A percentile compares a stretch with the other conserved stretches of the same genome.
Evolutionary conservation across 35 echinoderm and acorn worm genomes (phyloP).

Genomic region (Apostichopus japonicus): DNA sequence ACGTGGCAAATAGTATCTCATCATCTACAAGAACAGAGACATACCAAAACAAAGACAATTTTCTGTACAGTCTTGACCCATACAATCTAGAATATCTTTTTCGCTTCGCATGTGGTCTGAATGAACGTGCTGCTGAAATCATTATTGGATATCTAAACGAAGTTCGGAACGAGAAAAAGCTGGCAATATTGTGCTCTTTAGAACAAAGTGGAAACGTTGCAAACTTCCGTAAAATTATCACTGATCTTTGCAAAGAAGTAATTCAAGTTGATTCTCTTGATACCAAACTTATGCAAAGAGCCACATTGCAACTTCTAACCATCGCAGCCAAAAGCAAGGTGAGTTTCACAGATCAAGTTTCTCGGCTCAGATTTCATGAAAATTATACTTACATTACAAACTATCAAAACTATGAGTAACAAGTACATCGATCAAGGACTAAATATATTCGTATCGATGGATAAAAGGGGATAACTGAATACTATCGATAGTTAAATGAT

Average conservation of each 20-base stretch:
- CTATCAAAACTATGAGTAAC: too few relatives aligned
- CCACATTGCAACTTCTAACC: background rate
- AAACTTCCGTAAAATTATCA: background rate
- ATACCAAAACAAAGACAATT: background rate
- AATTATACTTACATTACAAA: too few relatives aligned
- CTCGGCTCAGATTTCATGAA: too few relatives aligned
- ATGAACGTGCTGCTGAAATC: background rate
- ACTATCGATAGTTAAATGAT: too few relatives aligned
- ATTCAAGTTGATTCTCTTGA: background rate
- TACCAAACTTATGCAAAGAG: background rate
- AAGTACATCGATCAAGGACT: too few relatives aligned
- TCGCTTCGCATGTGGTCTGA: conserved; percentile 35
- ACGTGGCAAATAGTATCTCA: background rate
- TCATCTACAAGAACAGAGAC: background rate
- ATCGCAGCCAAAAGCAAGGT: background rate
- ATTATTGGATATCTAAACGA: conserved; percentile 6
- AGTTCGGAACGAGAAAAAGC: background rate
- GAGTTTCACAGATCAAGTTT: background rate
- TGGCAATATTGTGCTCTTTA: background rate
- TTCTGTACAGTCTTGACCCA: background rate
- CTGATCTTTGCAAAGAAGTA: background rate
- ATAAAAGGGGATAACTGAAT: too few relatives aligned
- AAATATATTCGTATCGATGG: too few relatives aligned
- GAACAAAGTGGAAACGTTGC: background rate
- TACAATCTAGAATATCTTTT: conserved; percentile 12